Conservation (phyloP, 2,113 vertebrate species). For the Scomber japonicus region DNA sequence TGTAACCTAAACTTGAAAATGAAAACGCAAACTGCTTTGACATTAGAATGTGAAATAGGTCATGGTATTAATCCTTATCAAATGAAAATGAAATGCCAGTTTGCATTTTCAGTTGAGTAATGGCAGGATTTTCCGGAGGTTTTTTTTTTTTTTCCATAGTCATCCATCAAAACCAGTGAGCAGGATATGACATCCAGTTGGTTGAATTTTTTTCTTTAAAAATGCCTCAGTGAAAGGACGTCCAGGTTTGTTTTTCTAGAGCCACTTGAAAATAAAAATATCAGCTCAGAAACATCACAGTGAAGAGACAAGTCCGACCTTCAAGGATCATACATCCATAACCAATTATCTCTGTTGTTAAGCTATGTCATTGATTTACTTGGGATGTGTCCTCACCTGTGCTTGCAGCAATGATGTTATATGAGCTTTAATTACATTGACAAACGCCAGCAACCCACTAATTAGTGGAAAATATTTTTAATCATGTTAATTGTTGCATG, state of each 20-base stretch:
- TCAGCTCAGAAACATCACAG: neutral
- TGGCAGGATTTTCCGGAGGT: neutral
- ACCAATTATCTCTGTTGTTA: constrained; percentile 13
- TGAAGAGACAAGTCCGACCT: neutral
- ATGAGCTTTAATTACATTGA: constrained; percentile 41
- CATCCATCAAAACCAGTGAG: constrained; percentile 8
- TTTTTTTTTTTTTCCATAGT: neutral
- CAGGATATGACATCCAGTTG: neutral
- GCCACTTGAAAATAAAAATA: neutral
- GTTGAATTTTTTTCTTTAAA: neutral
- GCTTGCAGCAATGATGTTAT: constrained; percentile 7
- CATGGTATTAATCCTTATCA: neutral
- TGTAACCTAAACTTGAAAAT: constrained; percentile 3
- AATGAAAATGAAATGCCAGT: constrained; percentile 3
- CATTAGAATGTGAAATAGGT: constrained; percentile 21
- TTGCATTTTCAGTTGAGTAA: constrained; percentile 3
- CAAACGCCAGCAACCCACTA: constrained; percentile 28
- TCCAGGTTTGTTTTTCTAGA: neutral
- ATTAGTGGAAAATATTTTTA: constrained; percentile 46
- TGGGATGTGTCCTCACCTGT: constrained; percentile 23
- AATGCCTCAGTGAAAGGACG: neutral
- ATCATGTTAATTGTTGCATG: constrained; percentile 30
- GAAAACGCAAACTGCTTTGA: constrained; percentile 15
- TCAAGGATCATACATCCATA: constrained; percentile 2
- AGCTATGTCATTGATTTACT: constrained; percentile 16